phyloP scores from a whole-genome alignment of 35 echinoderm and acorn worm species.

The Ophioderma brevispina region DNA sequence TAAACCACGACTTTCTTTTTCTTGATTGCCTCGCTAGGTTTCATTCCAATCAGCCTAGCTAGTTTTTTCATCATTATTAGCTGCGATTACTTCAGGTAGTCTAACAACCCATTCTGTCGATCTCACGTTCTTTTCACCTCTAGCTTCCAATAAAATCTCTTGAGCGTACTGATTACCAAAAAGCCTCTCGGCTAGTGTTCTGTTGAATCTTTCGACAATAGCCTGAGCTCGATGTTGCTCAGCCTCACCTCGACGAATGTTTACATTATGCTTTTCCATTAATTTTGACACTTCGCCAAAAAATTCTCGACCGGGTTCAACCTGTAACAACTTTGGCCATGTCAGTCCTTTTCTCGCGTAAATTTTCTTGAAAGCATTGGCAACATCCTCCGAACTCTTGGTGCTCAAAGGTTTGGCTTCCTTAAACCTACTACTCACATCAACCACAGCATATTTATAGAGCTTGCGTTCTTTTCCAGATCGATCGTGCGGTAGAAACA shows the following conservation, averaged over 20 bases:
- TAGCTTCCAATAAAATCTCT: background rate
- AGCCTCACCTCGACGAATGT: background rate
- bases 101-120: too few species aligned
- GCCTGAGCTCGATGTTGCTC: too few species aligned
- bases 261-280: background rate
- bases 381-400: background rate
- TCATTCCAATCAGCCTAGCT: background rate
- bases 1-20: too few species aligned
- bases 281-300: too few species aligned
- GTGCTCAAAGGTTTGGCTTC: constrained; percentile 16
- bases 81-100: background rate
- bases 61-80: background rate
- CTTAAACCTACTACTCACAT: too few species aligned
- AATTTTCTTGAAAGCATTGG: background rate
- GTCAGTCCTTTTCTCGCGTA: background rate
- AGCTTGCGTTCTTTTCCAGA: background rate
- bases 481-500: background rate
- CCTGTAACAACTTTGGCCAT: too few species aligned
- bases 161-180: too few species aligned
- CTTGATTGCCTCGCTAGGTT: background rate
- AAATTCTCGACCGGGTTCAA: too few species aligned
- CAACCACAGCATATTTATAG: too few species aligned
- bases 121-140: background rate
- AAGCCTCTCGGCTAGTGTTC: background rate
- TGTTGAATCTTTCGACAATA: too few species aligned